These are phyloP conservation scores for Rousettus leschenaultii DNA, from an alignment of 2,113 vertebrate genomes.

Conservation along the genomic window DNA sequence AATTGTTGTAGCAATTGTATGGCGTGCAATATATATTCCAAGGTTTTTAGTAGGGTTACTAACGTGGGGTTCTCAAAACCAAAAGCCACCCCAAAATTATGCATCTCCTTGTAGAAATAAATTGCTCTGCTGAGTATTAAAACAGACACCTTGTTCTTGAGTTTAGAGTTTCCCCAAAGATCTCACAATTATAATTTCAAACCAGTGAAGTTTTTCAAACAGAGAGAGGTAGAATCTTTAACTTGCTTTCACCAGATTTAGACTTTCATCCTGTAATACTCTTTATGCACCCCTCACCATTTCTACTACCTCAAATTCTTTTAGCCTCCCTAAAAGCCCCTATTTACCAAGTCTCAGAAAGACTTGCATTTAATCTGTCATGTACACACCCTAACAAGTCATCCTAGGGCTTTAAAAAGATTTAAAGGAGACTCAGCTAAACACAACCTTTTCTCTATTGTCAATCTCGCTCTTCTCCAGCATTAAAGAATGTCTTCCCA, in stretches of 20 bases:
- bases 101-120: slow-evolving; percentile 43
- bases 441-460: neutral
- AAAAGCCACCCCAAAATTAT: slow-evolving; percentile 5
- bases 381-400: neutral
- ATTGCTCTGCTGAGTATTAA: neutral
- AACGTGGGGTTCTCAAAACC: neutral
- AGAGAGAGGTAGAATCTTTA: neutral
- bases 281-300: neutral
- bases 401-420: neutral
- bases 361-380: neutral
- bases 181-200: slow-evolving; percentile 30
- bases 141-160: neutral
- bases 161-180: neutral
- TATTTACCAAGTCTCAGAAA: neutral
- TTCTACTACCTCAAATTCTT: neutral
- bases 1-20: neutral
- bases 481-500: neutral
- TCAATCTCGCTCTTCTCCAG: neutral
- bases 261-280: neutral
- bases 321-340: neutral
- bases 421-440: neutral
- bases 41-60: neutral
- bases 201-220: neutral
- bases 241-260: neutral
- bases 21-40: neutral